A percentile compares a stretch with the other conserved stretches of the same genome.
Evolutionary conservation across 2,888 invertebrate species (phyloP).

Genomic region (Drosophila mettleri): DNA sequence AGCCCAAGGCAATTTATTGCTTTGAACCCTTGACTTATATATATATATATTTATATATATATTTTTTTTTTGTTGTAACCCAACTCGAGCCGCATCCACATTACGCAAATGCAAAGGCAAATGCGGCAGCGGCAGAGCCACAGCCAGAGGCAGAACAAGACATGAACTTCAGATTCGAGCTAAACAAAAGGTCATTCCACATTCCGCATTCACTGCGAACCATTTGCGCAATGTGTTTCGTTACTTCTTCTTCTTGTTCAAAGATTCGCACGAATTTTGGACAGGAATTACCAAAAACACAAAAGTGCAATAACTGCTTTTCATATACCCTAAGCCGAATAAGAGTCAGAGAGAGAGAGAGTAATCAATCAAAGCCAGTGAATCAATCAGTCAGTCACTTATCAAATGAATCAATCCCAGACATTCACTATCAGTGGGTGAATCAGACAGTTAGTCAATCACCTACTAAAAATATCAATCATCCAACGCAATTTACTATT

Average conservation of each 20-base stretch:
- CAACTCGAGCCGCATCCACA: not conserved
- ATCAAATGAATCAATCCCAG: not conserved
- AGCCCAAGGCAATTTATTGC: conserved; percentile 1
- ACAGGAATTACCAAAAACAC: conserved; percentile 10
- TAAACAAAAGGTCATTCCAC: conserved; percentile 43
- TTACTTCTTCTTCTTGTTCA: conserved; percentile 2
- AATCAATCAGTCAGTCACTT: not conserved
- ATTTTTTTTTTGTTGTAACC: not conserved
- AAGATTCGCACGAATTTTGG: conserved; percentile 42
- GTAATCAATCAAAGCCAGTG: too few species aligned
- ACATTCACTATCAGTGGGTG: not conserved
- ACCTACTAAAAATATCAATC: too few species aligned
- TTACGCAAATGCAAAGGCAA: conserved; percentile 36
- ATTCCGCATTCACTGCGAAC: conserved; percentile 45
- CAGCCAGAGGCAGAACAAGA: conserved; percentile 6
- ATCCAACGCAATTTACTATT: not conserved
- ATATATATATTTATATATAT: not conserved
- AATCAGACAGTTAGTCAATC: not conserved
- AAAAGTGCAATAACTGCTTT: conserved; percentile 5
- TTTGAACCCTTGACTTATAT: conserved; percentile 9
- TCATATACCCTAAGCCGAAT: conserved; percentile 26
- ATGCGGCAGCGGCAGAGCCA: not conserved
- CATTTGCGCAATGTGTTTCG: conserved; percentile 35
- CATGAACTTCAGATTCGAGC: conserved; percentile 5
- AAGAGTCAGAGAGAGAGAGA: too few species aligned